Base-by-base conservation (phyloP, 2,113 vertebrate species). In the Tympanuchus pallidicinctus region DNA sequence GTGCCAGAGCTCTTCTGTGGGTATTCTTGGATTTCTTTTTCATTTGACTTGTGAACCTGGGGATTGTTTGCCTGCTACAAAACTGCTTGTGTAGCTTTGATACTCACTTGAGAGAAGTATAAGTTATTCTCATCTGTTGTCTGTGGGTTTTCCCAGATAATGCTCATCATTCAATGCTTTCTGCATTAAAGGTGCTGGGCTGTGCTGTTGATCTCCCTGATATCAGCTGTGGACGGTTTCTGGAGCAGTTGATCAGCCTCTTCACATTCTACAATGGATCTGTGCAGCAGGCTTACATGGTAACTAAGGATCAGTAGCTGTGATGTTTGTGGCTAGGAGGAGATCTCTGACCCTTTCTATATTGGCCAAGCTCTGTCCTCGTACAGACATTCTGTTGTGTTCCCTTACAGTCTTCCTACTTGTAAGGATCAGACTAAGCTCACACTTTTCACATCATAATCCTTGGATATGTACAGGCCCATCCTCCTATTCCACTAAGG, bases 261-360 rank as follows among this genome's bases (percentile, higher is more conserved):
- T 99, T 99, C 86, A 96, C 97, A 75, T 99, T 99, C 97, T 99
- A 99, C 97, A 97, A 98, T 0, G 99, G 99, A 6, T 97, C 98
- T 0, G 96, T 98, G 56, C 95, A 94, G 14, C 91, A 47, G 7
- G 99, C 98, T 8, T 99, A 99, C 92, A 27, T 74, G 98, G 99
- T 99, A 96, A 28, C 15, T 71, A 15, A 15, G 45, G 57, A 28
- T 15, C n/a, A 40, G 54, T n/a, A 25, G 20, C 28, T 0, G 1
- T 5, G 32, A 8, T 7, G 47, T 11, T 24, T 38, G 42, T 66
- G 63, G 50, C 7, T 13, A 1, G 10, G 48, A 36, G 2, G 65
- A 30, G 47, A 17, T 10, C 32, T 67, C 6, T 16, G 24, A 12
- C 2, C 0, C 34, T 27, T 25, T 40, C 63, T 3, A 0, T 28